Percentiles rank a stretch among this genome's conserved stretches.
phyloP scores from a whole-genome alignment of 2,888 invertebrate genomes.

The Acanthococcus lagerstroemiae region DNA sequence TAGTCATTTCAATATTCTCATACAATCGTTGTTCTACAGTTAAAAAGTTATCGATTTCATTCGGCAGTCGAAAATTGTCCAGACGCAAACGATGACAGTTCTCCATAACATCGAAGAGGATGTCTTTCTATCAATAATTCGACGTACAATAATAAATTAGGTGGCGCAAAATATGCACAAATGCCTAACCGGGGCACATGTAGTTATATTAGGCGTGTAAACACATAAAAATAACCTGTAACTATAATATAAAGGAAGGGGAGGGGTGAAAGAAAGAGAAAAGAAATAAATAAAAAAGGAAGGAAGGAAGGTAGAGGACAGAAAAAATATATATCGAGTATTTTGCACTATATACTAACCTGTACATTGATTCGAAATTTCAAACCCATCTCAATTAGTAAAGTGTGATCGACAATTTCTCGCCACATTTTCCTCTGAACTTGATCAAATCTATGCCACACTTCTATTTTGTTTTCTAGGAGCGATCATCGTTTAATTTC shows the following conservation, averaged over 20 bases:
- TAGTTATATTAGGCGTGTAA: neutral
- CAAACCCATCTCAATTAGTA: constrained; percentile 53
- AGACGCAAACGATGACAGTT: constrained; percentile 67
- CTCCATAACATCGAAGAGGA: constrained; percentile 56
- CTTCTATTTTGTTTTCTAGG: constrained; percentile 19
- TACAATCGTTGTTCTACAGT: constrained; percentile 55
- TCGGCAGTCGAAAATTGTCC: constrained; percentile 51
- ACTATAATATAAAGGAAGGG: too few species aligned
- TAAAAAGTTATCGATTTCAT: constrained; percentile 47
- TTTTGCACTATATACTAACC: neutral
- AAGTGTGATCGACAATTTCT: constrained; percentile 56
- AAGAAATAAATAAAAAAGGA: too few species aligned
- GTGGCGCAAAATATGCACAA: neutral
- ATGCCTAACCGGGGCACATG: neutral
- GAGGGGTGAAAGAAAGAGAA: neutral
- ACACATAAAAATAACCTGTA: too few species aligned
- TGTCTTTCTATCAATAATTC: constrained; percentile 45
- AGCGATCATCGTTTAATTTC: too few species aligned
- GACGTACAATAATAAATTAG: neutral
- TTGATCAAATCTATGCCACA: constrained; percentile 15
- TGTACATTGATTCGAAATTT: constrained; percentile 15
- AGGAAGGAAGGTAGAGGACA: too few species aligned
- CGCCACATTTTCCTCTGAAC: constrained; percentile 48
- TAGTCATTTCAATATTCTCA: constrained; percentile 54
- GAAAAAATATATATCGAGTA: too few species aligned